These are phyloP conservation scores for Ischnura elegans DNA, from an alignment of 2,888 invertebrate genomes.

Conservation along the genomic window DNA sequence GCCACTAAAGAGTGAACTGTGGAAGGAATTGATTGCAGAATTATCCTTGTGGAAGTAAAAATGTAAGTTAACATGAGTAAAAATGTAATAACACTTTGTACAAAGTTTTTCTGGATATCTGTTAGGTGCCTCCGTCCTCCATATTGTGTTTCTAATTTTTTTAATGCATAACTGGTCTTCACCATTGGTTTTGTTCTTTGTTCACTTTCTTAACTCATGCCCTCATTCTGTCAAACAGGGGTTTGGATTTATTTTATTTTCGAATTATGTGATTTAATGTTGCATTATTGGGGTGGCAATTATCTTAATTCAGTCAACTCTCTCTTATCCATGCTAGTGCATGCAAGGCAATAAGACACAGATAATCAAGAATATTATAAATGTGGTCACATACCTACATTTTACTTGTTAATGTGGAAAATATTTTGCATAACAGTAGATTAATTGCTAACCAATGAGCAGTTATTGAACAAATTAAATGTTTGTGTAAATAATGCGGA, in stretches of 20 bases:
- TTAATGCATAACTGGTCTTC: neutral
- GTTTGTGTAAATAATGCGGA: no score
- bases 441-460: no score
- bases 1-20: neutral
- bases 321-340: no score
- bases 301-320: no score
- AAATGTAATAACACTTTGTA: constrained; percentile 35
- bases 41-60: neutral
- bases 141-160: neutral
- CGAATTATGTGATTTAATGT: neutral
- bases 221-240: neutral
- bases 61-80: constrained; percentile 31
- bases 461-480: no score
- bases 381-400: no score
- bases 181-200: neutral
- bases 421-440: no score
- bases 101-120: neutral
- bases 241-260: neutral
- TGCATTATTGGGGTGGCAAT: neutral
- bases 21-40: neutral
- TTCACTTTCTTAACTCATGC: neutral
- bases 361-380: no score
- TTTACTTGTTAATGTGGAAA: no score
- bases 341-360: no score
- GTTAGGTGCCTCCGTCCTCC: neutral